These are phyloP conservation scores for Aporophyla nigra DNA, from an alignment of 2,888 invertebrate genomes.

Conservation along the genomic window DNA sequence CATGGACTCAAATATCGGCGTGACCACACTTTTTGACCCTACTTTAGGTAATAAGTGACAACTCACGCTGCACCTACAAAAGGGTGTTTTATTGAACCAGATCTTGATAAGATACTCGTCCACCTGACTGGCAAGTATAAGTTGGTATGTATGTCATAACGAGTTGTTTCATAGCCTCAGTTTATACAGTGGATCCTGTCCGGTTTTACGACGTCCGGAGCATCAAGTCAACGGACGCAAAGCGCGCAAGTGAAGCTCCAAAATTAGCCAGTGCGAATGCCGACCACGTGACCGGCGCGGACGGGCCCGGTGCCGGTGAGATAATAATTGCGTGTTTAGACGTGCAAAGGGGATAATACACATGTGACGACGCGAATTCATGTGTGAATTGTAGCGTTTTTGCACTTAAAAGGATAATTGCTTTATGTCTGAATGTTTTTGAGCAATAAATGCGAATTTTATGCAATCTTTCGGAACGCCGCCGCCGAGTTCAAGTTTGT, in stretches of 20 bases:
- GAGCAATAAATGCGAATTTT: constrained; percentile 16
- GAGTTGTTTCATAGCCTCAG: constrained; percentile 53
- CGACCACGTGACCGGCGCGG: constrained; percentile 73
- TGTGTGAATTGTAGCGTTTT: constrained; percentile 44
- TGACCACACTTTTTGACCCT: constrained; percentile 53
- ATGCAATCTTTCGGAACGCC: constrained; percentile 5
- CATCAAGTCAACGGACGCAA: constrained; percentile 83
- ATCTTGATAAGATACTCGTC: constrained; percentile 61
- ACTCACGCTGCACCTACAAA: constrained; percentile 58
- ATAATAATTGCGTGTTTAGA: constrained; percentile 71
- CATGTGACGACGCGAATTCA: constrained; percentile 36
- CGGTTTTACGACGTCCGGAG: constrained; percentile 84
- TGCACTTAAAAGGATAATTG: constrained; percentile 43
- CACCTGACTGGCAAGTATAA: constrained; percentile 61
- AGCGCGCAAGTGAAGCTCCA: constrained; percentile 71
- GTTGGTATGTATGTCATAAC: constrained; percentile 60
- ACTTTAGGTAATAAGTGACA: constrained; percentile 45
- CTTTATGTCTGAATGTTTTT: constrained; percentile 31
- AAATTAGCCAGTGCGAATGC: constrained; percentile 88
- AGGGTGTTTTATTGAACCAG: constrained; percentile 58
- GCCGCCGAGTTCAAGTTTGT: constrained; percentile 32
- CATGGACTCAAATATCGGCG: constrained; percentile 15
- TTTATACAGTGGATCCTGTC: constrained; percentile 73
- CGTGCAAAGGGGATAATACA: constrained; percentile 54
- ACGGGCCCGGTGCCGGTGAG: constrained; percentile 70